Evolutionary conservation across 2,797 vertebrate species (phyloP).

Genomic region (Gallinago solitaria): DNA sequence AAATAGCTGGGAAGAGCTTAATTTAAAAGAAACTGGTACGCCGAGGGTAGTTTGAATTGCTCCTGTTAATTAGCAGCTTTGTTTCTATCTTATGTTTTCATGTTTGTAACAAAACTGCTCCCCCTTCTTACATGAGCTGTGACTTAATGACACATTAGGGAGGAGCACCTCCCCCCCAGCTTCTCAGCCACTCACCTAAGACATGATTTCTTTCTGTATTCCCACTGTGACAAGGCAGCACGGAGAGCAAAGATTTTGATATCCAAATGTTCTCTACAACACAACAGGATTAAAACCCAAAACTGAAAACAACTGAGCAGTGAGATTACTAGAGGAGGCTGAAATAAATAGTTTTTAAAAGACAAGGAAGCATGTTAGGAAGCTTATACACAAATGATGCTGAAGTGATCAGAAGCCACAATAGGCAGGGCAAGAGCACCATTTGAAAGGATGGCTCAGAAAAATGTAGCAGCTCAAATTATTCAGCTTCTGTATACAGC

Average conservation of each 20-base stretch:
- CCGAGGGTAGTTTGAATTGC: not conserved
- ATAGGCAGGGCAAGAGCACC: not conserved
- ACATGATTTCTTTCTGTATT: not conserved
- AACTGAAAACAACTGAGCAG: not conserved
- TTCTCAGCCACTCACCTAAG: not conserved
- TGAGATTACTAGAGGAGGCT: not conserved
- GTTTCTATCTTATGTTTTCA: not conserved
- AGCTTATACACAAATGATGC: not conserved
- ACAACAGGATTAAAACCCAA: rapidly evolving
- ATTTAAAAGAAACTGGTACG: not conserved
- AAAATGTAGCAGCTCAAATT: not conserved
- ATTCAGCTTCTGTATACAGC: not conserved
- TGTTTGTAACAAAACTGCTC: not conserved
- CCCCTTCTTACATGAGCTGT: conserved; percentile 28
- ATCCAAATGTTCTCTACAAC: not conserved
- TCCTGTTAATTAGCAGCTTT: not conserved
- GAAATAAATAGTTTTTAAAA: not conserved
- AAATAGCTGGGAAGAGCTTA: not conserved
- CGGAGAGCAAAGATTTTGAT: not conserved
- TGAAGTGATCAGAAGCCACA: not conserved
- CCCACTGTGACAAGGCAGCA: not conserved
- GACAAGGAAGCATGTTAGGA: not conserved
- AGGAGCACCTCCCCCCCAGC: not conserved
- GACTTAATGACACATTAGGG: conserved; percentile 24
- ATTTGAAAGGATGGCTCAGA: not conserved